Base-by-base conservation (phyloP, 2,888 invertebrate species). In the Tortricodes alternella region DNA sequence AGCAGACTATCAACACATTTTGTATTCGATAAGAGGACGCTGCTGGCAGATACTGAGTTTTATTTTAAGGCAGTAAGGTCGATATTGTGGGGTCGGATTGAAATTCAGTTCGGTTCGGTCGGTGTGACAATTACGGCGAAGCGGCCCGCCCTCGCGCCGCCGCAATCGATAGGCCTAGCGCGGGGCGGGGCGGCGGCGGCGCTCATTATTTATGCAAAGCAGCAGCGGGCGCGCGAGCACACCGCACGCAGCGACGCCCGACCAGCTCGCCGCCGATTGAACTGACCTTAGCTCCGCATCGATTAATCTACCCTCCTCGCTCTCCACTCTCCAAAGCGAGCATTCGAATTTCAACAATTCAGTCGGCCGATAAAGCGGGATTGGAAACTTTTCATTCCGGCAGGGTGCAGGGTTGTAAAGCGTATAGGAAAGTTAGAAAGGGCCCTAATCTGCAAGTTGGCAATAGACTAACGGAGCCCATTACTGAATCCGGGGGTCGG, bases 161-260 rank as follows among this genome's bases (percentile, higher is more conserved):
- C 94, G 83, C 94, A 94, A 85, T 94, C 94, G 67, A 94, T 94
- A 74, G 94, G 94, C 66, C 94, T 94, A 82, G 93, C 91, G 92
- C 92, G 79, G 83, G 63, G 80, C 78, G 69, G 82, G 84, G 84
- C 83, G 62, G 67, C 60, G 66, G 67, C 64, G 60, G 21, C 39
- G 58, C 59, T 83, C 83, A 89, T 88, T 86, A 89, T 84, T 89
- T 89, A 90, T 89, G 89, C 87, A 89, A 89, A 87, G 89, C 85
- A 86, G 79, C 81, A 85, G 72, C 70, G 75, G 75, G 75, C 63
- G 65, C 67, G 67, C 68, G 62, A 67, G 68, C 73, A 70, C 62
- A 53, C 60, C 58, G 29, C 52, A 39, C 59, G 11, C 58, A 79
- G 15, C 77, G 83, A 62, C 62, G 62, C 53, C 41, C 38, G 57